Percentiles rank a stretch among this genome's conserved stretches.
Conservation (phyloP, 2,888 invertebrate species). For the Acanthosoma haemorrhoidale region DNA sequence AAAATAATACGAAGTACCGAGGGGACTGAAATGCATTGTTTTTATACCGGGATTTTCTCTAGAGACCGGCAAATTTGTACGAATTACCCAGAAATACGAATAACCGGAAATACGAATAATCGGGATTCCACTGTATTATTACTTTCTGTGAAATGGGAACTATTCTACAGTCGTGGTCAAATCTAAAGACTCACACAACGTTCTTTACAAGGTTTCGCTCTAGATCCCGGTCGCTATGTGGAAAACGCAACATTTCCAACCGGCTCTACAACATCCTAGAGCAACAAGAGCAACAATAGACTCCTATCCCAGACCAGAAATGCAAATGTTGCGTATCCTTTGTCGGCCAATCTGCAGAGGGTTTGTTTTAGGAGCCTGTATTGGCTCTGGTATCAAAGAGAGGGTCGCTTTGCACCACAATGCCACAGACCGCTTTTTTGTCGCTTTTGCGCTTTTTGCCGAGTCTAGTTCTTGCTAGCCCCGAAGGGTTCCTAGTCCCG, state of each 20-base stretch:
- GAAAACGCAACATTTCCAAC: neutral
- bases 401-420: neutral
- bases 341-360: constrained; percentile 5
- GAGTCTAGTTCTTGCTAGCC: neutral
- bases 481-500: neutral
- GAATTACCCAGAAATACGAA: too few relatives aligned
- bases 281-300: neutral
- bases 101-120: too few relatives aligned
- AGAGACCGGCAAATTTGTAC: too few relatives aligned
- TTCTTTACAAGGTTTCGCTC: too few relatives aligned
- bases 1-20: too few relatives aligned
- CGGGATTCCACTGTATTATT: too few relatives aligned
- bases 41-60: too few relatives aligned
- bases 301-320: neutral
- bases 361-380: constrained; percentile 8
- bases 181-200: too few relatives aligned
- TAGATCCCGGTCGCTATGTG: neutral
- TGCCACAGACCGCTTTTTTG: neutral
- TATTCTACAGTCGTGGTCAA: too few relatives aligned
- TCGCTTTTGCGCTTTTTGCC: constrained; percentile 1
- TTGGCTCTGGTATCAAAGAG: neutral
- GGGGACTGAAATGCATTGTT: too few relatives aligned
- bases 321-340: neutral
- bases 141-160: too few relatives aligned
- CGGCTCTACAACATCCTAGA: neutral